Evolutionary conservation across 30 jellyfish, hydroid and myxozoan species (phyloP).

Genomic region (Cassiopea xamachana): DNA sequence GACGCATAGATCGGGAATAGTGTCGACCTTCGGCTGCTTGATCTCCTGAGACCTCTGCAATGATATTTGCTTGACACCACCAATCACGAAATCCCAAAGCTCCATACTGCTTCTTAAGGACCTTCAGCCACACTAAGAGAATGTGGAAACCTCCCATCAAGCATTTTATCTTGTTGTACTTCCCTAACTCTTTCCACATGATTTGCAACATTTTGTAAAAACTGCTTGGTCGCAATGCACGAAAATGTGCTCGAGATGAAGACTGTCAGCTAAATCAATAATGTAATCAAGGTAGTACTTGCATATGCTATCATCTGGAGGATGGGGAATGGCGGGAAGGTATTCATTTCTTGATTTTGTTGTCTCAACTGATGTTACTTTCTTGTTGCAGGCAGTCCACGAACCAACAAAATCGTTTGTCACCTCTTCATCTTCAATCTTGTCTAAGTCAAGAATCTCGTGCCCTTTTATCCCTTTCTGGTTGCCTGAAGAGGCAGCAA

Average conservation of each 20-base stretch:
- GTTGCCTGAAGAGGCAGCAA: constrained; percentile 64
- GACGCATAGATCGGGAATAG: constrained; percentile 62
- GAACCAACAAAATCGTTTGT: constrained; percentile 53
- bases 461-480: constrained; percentile 44
- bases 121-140: constrained; percentile 66
- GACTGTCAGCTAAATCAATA: constrained; percentile 68
- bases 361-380: constrained; percentile 67
- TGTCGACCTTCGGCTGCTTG: constrained; percentile 76
- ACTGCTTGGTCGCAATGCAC: constrained; percentile 66
- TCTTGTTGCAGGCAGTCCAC: constrained; percentile 63
- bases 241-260: constrained; percentile 56
- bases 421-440: constrained; percentile 44
- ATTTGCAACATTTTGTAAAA: constrained; percentile 49
- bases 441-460: constrained; percentile 40
- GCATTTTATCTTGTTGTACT: constrained; percentile 56
- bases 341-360: constrained; percentile 60
- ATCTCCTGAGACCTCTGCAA: constrained; percentile 71
- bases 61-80: constrained; percentile 49
- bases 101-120: constrained; percentile 46
- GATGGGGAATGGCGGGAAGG: constrained; percentile 71
- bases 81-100: constrained; percentile 51
- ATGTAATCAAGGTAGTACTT: constrained; percentile 70
- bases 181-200: constrained; percentile 39
- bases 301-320: constrained; percentile 63
- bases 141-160: constrained; percentile 61